A percentile compares a stretch with the other conserved stretches of the same genome.
Evolutionary conservation across 2,113 vertebrate species (phyloP).

Genomic region (Callithrix jacchus): DNA sequence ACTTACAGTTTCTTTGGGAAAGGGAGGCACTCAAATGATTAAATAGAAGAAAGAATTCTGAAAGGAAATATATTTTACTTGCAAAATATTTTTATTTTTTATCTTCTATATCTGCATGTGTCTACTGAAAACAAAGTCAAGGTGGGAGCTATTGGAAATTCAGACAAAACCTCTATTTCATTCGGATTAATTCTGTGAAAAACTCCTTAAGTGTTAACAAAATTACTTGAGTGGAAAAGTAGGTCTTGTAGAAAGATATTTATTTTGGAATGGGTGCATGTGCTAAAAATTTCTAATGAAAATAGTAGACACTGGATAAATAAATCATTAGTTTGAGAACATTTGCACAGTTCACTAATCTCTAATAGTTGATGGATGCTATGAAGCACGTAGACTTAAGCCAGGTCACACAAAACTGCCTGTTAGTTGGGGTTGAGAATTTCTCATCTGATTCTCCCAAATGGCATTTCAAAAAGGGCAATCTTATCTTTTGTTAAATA

Average conservation of each 20-base stretch:
- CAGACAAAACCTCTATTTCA: conserved; percentile 3
- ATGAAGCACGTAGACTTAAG: conserved; percentile 27
- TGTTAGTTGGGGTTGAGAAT: background rate
- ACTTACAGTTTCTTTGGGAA: background rate
- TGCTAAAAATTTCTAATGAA: conserved; percentile 77
- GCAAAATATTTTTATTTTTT: conserved; percentile 22
- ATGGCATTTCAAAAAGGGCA: conserved; percentile 34
- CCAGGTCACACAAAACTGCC: conserved; percentile 45
- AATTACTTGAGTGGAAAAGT: conserved; percentile 68
- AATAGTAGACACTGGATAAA: conserved; percentile 69
- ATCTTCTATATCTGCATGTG: background rate
- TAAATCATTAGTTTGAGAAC: conserved; percentile 72
- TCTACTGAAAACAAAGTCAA: conserved; percentile 2
- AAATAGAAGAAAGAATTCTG: background rate
- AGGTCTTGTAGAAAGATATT: conserved; percentile 66
- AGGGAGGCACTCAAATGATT: background rate
- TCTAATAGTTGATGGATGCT: conserved; percentile 32
- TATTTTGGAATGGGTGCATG: conserved; percentile 72
- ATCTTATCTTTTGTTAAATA: conserved; percentile 56
- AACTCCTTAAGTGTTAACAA: conserved; percentile 40
- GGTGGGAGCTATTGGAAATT: background rate
- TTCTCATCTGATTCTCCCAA: conserved; percentile 37
- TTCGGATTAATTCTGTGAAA: conserved; percentile 52
- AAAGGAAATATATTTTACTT: background rate
- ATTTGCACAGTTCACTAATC: conserved; percentile 57